Percentiles rank a stretch among this genome's conserved stretches.
These are phyloP conservation scores for Bovichtus variegatus DNA, from an alignment of 2,797 vertebrate species.

Conservation along the genomic window DNA sequence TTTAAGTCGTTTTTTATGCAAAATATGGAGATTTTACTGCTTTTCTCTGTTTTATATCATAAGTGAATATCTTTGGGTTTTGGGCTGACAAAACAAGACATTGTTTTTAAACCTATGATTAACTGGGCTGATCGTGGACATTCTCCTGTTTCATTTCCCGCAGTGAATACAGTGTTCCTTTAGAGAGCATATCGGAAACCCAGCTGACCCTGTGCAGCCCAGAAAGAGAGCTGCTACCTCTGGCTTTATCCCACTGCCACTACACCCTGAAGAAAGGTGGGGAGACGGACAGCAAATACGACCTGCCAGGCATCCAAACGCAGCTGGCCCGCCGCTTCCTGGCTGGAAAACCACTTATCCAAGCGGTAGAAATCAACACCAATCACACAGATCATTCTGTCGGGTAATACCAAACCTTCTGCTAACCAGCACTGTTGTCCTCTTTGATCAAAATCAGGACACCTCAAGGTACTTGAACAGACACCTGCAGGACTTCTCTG, in stretches of 20 bases:
- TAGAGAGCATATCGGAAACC: constrained; percentile 77
- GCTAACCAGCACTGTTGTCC: background rate
- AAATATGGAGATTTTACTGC: too few species aligned
- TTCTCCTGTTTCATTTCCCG: background rate
- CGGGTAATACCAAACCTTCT: background rate
- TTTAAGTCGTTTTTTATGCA: too few species aligned
- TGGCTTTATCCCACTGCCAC: constrained; percentile 83
- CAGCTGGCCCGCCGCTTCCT: constrained; percentile 79
- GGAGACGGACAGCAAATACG: constrained; percentile 69
- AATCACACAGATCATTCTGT: background rate
- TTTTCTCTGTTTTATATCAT: too few species aligned
- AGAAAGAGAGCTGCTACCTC: constrained; percentile 82
- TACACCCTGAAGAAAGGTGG: constrained; percentile 82
- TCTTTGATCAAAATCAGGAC: constrained; percentile 67
- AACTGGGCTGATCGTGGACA: background rate
- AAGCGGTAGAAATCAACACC: constrained; percentile 58
- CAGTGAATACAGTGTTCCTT: constrained; percentile 75
- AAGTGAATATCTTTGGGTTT: too few species aligned
- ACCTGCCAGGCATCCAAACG: constrained; percentile 75
- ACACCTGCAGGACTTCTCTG: constrained; percentile 81
- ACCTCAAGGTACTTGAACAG: constrained; percentile 79
- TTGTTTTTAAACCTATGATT: too few species aligned
- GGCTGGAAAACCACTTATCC: constrained; percentile 81
- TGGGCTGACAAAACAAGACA: too few species aligned
- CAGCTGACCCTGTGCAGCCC: constrained; percentile 84